Percentiles rank a stretch among this genome's conserved stretches.
Conservation (phyloP, 2,888 invertebrate genomes). For the Drosophila greeni region DNA sequence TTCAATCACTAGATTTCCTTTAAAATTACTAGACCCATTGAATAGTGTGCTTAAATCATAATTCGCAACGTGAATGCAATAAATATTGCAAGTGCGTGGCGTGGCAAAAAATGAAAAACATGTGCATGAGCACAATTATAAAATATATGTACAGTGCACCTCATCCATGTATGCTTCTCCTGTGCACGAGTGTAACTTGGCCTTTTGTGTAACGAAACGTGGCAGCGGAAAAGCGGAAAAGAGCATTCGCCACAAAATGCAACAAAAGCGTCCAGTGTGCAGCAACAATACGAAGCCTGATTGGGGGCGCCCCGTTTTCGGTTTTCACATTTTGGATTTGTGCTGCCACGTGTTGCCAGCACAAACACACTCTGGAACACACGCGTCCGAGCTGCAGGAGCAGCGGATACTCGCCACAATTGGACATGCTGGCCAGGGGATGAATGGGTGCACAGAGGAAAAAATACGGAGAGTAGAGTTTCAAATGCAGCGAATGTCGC, state of each 20-base stretch:
- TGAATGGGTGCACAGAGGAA: constrained; percentile 9
- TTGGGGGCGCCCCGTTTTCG: constrained; percentile 34
- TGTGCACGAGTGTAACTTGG: constrained; percentile 25
- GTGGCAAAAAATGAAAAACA: constrained; percentile 20
- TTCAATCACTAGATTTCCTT: not conserved
- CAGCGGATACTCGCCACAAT: constrained; percentile 40
- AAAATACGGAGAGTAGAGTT: not conserved
- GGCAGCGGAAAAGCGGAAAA: constrained; percentile 43
- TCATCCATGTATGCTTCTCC: constrained; percentile 11
- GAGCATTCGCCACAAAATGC: constrained; percentile 29
- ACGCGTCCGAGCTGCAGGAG: constrained; percentile 38
- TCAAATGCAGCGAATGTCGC: not conserved
- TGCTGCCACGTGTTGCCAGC: constrained; percentile 67
- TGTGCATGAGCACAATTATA: constrained; percentile 14
- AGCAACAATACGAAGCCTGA: constrained; percentile 44
- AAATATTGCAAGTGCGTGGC: constrained; percentile 53
- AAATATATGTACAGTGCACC: not conserved
- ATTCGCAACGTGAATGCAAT: constrained; percentile 46
- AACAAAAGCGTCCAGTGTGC: constrained; percentile 38
- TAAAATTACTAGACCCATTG: not conserved
- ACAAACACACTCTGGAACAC: constrained; percentile 28
- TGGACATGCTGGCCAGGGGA: constrained; percentile 23
- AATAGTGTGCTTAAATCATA: constrained; percentile 41
- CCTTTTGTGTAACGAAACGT: constrained; percentile 41
- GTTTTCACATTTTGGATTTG: constrained; percentile 36